These are phyloP conservation scores for Hylyphantes graminicola DNA, from an alignment of 1,140 invertebrate species.

Conservation along the genomic window DNA sequence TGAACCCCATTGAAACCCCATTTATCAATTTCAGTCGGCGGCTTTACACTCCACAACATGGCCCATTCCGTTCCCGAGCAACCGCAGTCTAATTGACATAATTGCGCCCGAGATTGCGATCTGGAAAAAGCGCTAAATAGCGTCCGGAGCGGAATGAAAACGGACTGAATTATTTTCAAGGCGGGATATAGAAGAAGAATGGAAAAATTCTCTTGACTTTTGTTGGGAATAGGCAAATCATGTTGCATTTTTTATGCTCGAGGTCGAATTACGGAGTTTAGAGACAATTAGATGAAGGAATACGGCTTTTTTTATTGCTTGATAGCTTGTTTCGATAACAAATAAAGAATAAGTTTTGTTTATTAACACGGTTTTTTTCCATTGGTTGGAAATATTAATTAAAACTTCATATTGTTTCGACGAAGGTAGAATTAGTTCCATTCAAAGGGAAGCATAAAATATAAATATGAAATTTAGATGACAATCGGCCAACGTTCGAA, in stretches of 20 bases:
- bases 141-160: not conserved
- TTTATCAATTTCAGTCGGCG: constrained; percentile 1
- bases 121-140: constrained; percentile 17
- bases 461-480: no score
- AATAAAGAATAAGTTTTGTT: no score
- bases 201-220: no score
- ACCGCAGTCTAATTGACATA: constrained; percentile 41
- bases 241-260: not conserved
- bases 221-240: no score
- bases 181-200: not conserved
- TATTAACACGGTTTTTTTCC: no score
- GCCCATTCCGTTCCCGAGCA: constrained; percentile 3
- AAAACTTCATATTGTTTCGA: no score
- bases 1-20: not conserved
- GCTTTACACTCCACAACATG: not conserved
- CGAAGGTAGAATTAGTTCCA: no score
- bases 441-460: no score
- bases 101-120: constrained; percentile 17
- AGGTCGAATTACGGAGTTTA: not conserved
- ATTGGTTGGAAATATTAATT: no score
- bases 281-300: not conserved
- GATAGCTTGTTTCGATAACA: no score
- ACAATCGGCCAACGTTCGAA: no score
- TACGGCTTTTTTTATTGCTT: no score
- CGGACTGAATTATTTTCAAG: constrained; percentile 34